These are phyloP conservation scores for Xiphias gladius DNA, from an alignment of 2,113 vertebrate species.

Conservation along the genomic window DNA sequence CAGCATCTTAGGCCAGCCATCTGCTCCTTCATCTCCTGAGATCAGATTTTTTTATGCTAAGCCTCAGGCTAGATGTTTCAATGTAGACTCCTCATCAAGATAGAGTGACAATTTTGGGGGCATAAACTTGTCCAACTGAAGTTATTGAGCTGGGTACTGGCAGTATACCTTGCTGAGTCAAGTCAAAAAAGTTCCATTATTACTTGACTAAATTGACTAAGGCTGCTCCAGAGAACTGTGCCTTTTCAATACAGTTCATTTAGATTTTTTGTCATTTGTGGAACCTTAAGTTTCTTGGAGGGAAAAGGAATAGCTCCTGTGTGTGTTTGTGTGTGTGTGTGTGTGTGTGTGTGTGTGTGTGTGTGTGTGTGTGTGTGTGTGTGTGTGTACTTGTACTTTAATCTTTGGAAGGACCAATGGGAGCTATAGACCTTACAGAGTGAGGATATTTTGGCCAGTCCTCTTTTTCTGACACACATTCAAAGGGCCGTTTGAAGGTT, in stretches of 20 bases:
- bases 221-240: slow-evolving; percentile 16
- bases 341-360: slow-evolving; percentile 36
- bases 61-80: slow-evolving; percentile 39
- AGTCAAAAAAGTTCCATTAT: slow-evolving; percentile 35
- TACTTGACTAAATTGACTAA: slow-evolving; percentile 20
- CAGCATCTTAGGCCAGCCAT: slow-evolving; percentile 37
- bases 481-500: too few species aligned
- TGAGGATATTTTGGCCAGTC: too few species aligned
- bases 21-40: slow-evolving; percentile 55
- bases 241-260: slow-evolving; percentile 38
- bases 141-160: slow-evolving; percentile 6
- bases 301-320: slow-evolving; percentile 25
- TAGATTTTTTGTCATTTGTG: slow-evolving; percentile 43
- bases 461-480: too few species aligned
- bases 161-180: slow-evolving; percentile 29
- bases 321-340: slow-evolving; percentile 12
- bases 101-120: slow-evolving; percentile 35
- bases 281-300: slow-evolving; percentile 36
- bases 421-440: too few species aligned
- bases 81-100: slow-evolving; percentile 40
- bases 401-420: too few species aligned
- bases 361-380: slow-evolving; percentile 17
- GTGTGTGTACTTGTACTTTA: neutral
- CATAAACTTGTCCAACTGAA: slow-evolving; percentile 34
- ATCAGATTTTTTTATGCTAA: slow-evolving; percentile 27